phyloP scores from a whole-genome alignment of 30 jellyfish, hydroid and myxozoan species.

The Hydractinia symbiolongicarpus region DNA sequence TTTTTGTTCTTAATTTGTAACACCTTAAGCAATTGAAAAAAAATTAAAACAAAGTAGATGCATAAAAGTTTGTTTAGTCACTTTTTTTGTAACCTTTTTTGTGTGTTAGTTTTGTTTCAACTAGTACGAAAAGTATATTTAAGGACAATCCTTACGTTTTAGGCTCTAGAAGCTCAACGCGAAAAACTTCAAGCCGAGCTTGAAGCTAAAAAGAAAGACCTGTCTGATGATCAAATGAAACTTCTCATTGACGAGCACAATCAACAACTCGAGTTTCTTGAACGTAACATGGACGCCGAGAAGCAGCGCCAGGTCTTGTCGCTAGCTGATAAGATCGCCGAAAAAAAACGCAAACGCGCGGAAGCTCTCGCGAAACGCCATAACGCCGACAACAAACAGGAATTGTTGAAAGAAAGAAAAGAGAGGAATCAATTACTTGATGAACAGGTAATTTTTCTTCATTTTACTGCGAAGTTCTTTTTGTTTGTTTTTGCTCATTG shows the following conservation, averaged over 20 bases:
- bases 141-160: background rate
- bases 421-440: constrained; percentile 51
- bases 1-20: no score
- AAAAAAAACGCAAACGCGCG: constrained; percentile 49
- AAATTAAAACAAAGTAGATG: no score
- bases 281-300: constrained; percentile 80
- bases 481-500: background rate
- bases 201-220: constrained; percentile 53
- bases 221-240: constrained; percentile 69
- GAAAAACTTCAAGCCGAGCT: constrained; percentile 50
- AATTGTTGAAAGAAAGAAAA: constrained; percentile 57
- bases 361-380: constrained; percentile 58
- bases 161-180: constrained; percentile 74
- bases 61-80: no score
- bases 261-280: constrained; percentile 62
- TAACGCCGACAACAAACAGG: constrained; percentile 68
- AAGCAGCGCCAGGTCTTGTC: constrained; percentile 66
- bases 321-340: constrained; percentile 79
- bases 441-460: constrained; percentile 54
- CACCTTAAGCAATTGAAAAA: no score
- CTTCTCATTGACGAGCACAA: constrained; percentile 69
- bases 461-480: background rate
- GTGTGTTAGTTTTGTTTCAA: no score
- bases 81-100: no score
- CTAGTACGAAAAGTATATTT: no score